These are phyloP conservation scores for Thoracochromis brauschi DNA, from an alignment of 2,113 vertebrate genomes.

Conservation along the genomic window DNA sequence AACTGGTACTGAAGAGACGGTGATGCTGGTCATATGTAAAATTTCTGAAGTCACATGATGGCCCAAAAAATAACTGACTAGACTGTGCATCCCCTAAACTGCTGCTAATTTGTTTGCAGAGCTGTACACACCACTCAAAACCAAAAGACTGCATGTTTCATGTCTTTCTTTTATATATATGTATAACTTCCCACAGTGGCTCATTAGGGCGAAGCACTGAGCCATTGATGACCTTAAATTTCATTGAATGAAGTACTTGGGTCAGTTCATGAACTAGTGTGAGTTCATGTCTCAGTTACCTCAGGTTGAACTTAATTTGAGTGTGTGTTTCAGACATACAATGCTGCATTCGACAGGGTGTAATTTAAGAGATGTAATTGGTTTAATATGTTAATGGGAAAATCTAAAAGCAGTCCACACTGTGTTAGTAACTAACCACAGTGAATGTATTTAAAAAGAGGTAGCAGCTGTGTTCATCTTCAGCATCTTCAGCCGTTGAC, in stretches of 20 bases:
- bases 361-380: rapidly evolving
- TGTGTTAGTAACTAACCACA: background rate
- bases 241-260: background rate
- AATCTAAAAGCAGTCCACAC: background rate
- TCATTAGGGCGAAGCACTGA: background rate
- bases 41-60: background rate
- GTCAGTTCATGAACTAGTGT: background rate
- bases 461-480: background rate
- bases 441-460: background rate
- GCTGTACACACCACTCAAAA: background rate
- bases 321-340: no score
- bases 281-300: no score
- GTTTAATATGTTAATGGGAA: background rate
- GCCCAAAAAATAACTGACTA: background rate
- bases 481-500: background rate
- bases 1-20: no score
- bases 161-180: background rate
- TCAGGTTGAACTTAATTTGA: no score
- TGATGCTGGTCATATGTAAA: no score
- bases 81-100: background rate
- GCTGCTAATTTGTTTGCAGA: background rate
- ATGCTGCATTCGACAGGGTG: background rate
- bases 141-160: background rate
- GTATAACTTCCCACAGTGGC: background rate
- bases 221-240: background rate